These are phyloP conservation scores for Micrasema longulum DNA, from an alignment of 1,140 invertebrate genomes.

Conservation along the genomic window DNA sequence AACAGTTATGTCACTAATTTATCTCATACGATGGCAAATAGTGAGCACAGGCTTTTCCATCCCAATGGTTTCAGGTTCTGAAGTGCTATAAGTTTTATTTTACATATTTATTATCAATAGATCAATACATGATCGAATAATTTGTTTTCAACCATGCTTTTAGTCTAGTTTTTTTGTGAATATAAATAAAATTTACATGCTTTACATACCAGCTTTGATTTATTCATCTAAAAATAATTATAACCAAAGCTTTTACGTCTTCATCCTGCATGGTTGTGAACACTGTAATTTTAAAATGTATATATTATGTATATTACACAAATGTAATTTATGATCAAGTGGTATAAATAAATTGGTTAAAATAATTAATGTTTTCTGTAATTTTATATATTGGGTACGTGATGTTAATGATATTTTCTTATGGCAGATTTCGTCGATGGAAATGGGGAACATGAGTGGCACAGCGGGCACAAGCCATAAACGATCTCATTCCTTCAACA, in stretches of 20 bases:
- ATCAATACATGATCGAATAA: too few species aligned
- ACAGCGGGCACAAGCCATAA: conserved; percentile 68
- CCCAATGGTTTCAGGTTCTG: too few species aligned
- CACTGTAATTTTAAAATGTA: neutral
- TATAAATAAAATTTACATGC: too few species aligned
- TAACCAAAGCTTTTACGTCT: conserved; percentile 14
- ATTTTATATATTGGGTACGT: too few species aligned
- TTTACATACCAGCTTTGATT: too few species aligned
- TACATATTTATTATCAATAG: too few species aligned
- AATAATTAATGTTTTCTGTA: too few species aligned
- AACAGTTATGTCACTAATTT: neutral
- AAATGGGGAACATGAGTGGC: conserved; percentile 37
- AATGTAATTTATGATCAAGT: too few species aligned
- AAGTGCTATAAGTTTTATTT: too few species aligned
- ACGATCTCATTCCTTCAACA: conserved; percentile 75
- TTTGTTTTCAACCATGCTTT: too few species aligned
- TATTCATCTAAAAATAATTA: neutral
- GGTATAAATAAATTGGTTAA: too few species aligned
- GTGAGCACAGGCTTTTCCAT: neutral
- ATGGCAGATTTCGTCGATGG: conserved; percentile 50
- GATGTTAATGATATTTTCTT: neutral
- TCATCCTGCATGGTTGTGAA: conserved; percentile 31
- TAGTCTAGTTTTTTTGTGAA: too few species aligned
- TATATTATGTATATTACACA: conserved; percentile 19
- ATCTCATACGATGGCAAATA: conserved; percentile 5